A percentile compares a stretch with the other conserved stretches of the same genome.
These are phyloP conservation scores for Dynastes tityus DNA, from an alignment of 2,888 invertebrate genomes.

Conservation along the genomic window DNA sequence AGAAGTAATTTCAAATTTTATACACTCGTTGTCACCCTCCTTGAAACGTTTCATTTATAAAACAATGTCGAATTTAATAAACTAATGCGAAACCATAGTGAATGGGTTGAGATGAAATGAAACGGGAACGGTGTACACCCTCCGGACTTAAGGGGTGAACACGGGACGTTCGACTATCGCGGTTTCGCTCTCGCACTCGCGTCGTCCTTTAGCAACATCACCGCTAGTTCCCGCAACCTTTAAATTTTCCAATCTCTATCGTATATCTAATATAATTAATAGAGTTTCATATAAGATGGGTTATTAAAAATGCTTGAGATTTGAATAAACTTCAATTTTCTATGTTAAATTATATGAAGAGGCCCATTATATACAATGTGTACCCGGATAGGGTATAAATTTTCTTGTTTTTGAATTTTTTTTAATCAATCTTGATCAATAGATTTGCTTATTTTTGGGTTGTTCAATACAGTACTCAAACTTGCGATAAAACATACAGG, in stretches of 20 bases:
- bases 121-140: conserved; percentile 64
- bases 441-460: too few species aligned
- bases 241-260: not conserved
- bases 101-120: conserved; percentile 66
- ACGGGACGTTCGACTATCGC: conserved; percentile 25
- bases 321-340: too few species aligned
- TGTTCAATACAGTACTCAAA: too few species aligned
- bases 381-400: too few species aligned
- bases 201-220: not conserved
- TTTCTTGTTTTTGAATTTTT: too few species aligned
- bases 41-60: conserved; percentile 62
- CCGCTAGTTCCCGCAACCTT: not conserved
- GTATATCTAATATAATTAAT: too few species aligned
- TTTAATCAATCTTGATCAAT: too few species aligned
- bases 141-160: conserved; percentile 57
- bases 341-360: too few species aligned
- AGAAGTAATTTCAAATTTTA: conserved; percentile 48
- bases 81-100: conserved; percentile 66
- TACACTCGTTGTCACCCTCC: conserved; percentile 24
- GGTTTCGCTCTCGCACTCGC: not conserved
- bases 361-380: too few species aligned
- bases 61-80: conserved; percentile 67
- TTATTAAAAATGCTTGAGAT: too few species aligned
- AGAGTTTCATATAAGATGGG: too few species aligned
- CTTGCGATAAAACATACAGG: too few species aligned